Evolutionary conservation across 2,888 invertebrate genomes (phyloP).

Genomic region (Cerceris ruficornis): DNA sequence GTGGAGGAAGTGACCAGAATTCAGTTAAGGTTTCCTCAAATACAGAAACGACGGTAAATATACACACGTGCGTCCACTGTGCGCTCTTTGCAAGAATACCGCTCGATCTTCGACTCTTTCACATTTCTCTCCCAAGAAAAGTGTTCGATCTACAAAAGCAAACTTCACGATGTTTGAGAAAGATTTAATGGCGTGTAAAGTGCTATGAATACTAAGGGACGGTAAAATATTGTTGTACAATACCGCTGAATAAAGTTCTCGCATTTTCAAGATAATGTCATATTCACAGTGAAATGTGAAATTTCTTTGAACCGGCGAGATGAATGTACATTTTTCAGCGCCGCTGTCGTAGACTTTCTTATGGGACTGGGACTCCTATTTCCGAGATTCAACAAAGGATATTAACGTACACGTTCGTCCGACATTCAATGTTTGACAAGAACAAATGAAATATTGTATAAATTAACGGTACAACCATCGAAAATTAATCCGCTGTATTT

Average conservation of each 20-base stretch:
- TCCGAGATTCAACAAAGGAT: too few species aligned
- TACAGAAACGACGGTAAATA: background rate
- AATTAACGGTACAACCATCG: too few species aligned
- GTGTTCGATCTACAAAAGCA: conserved; percentile 25
- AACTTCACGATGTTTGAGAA: conserved; percentile 30
- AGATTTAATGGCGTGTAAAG: conserved; percentile 29
- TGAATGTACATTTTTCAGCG: background rate
- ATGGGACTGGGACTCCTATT: too few species aligned
- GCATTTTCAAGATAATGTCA: background rate
- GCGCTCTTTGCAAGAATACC: background rate
- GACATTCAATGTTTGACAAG: too few species aligned
- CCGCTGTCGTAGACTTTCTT: too few species aligned
- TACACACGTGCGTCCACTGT: background rate
- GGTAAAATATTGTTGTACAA: conserved; percentile 17
- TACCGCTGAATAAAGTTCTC: conserved; percentile 5
- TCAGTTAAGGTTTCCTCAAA: background rate
- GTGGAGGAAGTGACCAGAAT: too few species aligned
- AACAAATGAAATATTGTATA: too few species aligned
- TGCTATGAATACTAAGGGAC: conserved; percentile 24
- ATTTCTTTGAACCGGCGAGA: background rate
- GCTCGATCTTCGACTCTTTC: background rate
- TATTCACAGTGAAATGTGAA: background rate
- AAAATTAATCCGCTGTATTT: too few species aligned
- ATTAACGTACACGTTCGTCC: too few species aligned
- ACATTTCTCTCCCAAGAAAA: background rate